Evolutionary conservation across 2,888 invertebrate genomes (phyloP).

Genomic region (Petrolisthes manimaculis): DNA sequence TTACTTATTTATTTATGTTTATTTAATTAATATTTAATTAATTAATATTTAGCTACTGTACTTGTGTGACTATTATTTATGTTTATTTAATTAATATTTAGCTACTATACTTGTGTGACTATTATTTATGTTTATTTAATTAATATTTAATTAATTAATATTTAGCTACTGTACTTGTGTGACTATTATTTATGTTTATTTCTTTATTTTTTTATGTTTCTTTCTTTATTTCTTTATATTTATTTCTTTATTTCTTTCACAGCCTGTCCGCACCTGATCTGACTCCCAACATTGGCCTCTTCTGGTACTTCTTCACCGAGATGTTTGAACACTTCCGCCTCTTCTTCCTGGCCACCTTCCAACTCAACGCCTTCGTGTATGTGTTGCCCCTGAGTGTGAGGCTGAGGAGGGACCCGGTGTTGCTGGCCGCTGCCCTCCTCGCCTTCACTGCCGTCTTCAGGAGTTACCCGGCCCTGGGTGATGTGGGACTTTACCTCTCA

Average conservation of each 20-base stretch:
- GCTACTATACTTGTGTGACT: slow-evolving; percentile 11
- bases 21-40: not conserved
- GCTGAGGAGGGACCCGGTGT: slow-evolving; percentile 74
- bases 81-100: not conserved
- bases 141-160: not conserved
- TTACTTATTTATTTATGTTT: not conserved
- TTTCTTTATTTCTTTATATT: slow-evolving; percentile 67
- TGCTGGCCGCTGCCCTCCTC: slow-evolving; percentile 83
- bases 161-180: not conserved
- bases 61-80: not conserved
- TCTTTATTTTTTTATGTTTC: not conserved
- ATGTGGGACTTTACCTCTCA: slow-evolving; percentile 91
- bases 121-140: not conserved
- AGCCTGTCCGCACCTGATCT: slow-evolving; percentile 92
- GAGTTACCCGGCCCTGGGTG: slow-evolving; percentile 96
- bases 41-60: slow-evolving; percentile 12
- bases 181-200: not conserved
- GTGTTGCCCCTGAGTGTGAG: slow-evolving; percentile 77
- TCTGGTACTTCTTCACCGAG: slow-evolving; percentile 99
- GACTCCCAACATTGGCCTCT: slow-evolving; percentile 96
- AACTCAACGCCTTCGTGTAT: slow-evolving; percentile 94
- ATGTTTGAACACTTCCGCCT: slow-evolving; percentile 99
- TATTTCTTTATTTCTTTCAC: slow-evolving; percentile 67
- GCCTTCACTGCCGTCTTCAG: slow-evolving; percentile 92
- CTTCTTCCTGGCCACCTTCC: slow-evolving; percentile 95